Conservation (phyloP, 2,888 invertebrate genomes). For the Adelognathus sp. region DNA sequence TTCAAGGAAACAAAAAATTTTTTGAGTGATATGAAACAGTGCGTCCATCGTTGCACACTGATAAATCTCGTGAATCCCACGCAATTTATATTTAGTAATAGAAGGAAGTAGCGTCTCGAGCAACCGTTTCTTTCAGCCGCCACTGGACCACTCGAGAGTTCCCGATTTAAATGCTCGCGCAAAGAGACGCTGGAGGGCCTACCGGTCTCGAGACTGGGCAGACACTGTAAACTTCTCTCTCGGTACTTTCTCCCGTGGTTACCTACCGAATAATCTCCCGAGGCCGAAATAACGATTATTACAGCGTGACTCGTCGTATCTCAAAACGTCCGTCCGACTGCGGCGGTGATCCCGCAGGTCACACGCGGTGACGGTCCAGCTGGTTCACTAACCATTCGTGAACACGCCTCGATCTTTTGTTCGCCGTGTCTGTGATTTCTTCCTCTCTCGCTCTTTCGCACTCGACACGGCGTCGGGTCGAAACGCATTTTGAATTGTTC, state of each 20-base stretch:
- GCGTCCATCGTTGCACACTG: no score
- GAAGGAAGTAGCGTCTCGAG: constrained; percentile 20
- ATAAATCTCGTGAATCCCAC: background rate
- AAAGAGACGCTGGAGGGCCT: constrained; percentile 15
- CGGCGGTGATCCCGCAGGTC: constrained; percentile 13
- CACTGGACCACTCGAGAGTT: constrained; percentile 10
- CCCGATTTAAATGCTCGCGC: constrained; percentile 45
- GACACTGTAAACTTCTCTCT: constrained; percentile 36
- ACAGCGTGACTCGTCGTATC: constrained; percentile 72
- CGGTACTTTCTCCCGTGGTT: constrained; percentile 72
- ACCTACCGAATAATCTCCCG: constrained; percentile 53
- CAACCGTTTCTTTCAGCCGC: constrained; percentile 5
- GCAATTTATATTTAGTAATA: constrained; percentile 14
- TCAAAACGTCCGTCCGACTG: constrained; percentile 57
- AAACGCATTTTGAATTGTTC: constrained; percentile 24
- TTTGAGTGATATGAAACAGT: no score
- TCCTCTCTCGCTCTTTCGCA: no score
- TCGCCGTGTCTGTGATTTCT: constrained; percentile 16
- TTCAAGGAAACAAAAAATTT: no score
- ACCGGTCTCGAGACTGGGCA: constrained; percentile 26
- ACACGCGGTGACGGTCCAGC: constrained; percentile 25
- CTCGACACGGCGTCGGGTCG: background rate
- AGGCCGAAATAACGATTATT: constrained; percentile 73
- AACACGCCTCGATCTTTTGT: constrained; percentile 46
- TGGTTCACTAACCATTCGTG: constrained; percentile 52